Evolutionary conservation across 1,140 invertebrate genomes (phyloP), one percentile per base, ranked within the genome.

Genomic region (Bradynema listronoti): DNA sequence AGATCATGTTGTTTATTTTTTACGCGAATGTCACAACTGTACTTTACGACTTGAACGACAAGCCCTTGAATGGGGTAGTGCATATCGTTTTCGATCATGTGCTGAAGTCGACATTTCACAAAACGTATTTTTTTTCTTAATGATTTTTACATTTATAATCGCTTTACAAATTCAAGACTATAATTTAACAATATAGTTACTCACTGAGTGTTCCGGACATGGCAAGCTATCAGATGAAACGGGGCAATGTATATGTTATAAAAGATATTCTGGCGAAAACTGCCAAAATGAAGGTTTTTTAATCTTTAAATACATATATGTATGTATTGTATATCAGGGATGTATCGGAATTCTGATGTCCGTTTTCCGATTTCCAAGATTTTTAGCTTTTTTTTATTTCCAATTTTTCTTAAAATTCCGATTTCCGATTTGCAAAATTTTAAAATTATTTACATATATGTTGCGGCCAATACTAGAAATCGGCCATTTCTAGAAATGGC

Each of bases 81-180:
- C 81, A 65, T 94, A 92, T 78, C 82, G 85, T 63, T 94, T 95
- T 81, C 91, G 89, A 88, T 43, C 45, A 0, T 96, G 92, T 73
- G 88, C 91, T 1, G 91, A 96, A 80, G 86, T 96, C 43, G 89
- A 93, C 72, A 88, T 95, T 80, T 27, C 66, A 46, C 51, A 58
- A 36, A 54, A 58, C 27, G 39, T 32, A 11, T 9, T 52, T 52
- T 52, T 52, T 41, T 27, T 11, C 5, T 52, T 4, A 32, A 47
- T 56, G 25, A 24, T 1, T 34, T 41, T 19, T 34, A 16, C 19
- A 57, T n/a, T 34, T 19, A 36, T 46, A 57, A 60, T 7, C 4
- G 11, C 4, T 32, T 16, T n/a, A 22, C 11, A 19, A 16, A 7
- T 2, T 41, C 39, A 22, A 65, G 43, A 36, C n/a, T n/a, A n/a